Percentiles rank a stretch among this genome's conserved stretches.
Conservation (phyloP, 2,797 vertebrate species). For the Erpetoichthys calabaricus region DNA sequence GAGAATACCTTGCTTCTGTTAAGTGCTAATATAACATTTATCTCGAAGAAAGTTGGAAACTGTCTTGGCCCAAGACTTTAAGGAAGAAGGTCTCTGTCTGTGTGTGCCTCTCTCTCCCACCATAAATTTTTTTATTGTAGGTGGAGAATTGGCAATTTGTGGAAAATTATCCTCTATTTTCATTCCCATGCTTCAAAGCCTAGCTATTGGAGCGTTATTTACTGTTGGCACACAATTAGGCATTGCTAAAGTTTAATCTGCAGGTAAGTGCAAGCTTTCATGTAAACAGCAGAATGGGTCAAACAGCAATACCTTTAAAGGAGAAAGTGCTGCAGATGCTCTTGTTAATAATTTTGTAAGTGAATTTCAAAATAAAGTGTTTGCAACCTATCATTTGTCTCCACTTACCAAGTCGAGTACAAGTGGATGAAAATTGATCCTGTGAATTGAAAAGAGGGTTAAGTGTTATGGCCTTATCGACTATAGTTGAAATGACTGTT, state of each 20-base stretch:
- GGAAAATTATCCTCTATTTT: conserved; percentile 52
- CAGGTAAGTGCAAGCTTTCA: conserved; percentile 67
- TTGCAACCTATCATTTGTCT: conserved; percentile 85
- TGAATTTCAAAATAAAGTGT: conserved; percentile 88
- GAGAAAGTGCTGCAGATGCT: conserved; percentile 47
- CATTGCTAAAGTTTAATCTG: conserved; percentile 66
- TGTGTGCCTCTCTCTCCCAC: conserved; percentile 13
- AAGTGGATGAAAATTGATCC: conserved; percentile 90
- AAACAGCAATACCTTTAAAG: conserved; percentile 45
- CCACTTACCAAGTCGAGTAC: conserved; percentile 72
- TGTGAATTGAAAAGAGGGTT: conserved; percentile 78
- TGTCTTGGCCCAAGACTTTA: conserved; percentile 54
- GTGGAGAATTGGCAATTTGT: conserved; percentile 54
- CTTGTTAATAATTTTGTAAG: conserved; percentile 69
- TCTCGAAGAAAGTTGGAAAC: conserved; percentile 58
- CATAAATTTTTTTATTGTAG: conserved; percentile 51
- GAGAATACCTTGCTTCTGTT: conserved; percentile 56
- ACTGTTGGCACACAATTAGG: conserved; percentile 67
- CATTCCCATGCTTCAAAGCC: conserved; percentile 46
- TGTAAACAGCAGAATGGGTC: conserved; percentile 63
- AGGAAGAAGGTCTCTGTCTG: conserved; percentile 50
- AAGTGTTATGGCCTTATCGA: conserved; percentile 81
- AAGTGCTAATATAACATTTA: conserved; percentile 90
- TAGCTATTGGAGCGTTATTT: conserved; percentile 54
- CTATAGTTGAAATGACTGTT: conserved; percentile 68